phyloP scores from a whole-genome alignment of 2,797 vertebrate species.

The Dicrostonyx torquatus region DNA sequence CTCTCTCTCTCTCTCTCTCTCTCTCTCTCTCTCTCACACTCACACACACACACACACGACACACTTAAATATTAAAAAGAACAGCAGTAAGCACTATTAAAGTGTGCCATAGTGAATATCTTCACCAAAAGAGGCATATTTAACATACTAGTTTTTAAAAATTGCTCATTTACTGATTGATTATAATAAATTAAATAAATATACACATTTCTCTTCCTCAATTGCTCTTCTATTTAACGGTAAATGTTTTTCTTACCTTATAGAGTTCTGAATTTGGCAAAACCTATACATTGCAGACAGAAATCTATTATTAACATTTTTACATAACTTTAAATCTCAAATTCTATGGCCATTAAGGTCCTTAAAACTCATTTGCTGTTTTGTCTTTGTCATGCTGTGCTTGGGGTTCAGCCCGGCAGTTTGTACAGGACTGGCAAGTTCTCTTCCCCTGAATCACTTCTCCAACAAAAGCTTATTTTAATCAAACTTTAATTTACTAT shows the following conservation, averaged over 20 bases:
- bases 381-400: neutral
- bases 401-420: neutral
- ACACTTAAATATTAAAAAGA: neutral
- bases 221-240: neutral
- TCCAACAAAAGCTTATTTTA: neutral
- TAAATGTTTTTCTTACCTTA: neutral
- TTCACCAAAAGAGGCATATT: neutral
- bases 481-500: neutral
- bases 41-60: neutral
- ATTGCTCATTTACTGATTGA: neutral
- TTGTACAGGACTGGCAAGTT: neutral
- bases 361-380: neutral
- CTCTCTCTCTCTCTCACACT: neutral
- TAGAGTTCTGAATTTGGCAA: constrained; percentile 28
- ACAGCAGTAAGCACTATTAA: neutral
- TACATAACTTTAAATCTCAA: neutral
- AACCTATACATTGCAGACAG: neutral
- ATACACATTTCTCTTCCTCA: neutral
- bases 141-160: neutral
- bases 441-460: neutral
- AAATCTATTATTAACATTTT: neutral
- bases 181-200: neutral
- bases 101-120: neutral
- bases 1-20: too few species aligned
- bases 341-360: neutral